Conservation (phyloP, 2,797 vertebrate genomes). For the Gallinago stenura region DNA sequence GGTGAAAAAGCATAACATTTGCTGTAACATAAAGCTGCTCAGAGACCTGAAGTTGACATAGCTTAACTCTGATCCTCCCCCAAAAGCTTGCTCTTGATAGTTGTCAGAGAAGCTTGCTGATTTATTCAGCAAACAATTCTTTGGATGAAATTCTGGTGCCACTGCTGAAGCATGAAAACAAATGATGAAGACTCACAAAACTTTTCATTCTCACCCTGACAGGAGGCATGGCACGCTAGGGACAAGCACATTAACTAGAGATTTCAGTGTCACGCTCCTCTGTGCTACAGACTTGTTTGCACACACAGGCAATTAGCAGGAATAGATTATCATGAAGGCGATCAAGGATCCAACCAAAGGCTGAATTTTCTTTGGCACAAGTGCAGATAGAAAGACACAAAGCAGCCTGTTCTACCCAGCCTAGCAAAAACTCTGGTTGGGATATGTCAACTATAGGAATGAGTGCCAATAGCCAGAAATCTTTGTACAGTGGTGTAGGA, state of each 20-base stretch:
- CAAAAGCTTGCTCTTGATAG: not conserved
- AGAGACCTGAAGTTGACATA: not conserved
- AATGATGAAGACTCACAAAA: not conserved
- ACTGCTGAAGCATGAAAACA: not conserved
- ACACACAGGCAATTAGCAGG: not conserved
- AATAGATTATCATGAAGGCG: not conserved
- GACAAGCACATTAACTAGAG: not conserved
- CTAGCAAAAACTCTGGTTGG: not conserved
- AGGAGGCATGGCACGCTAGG: rapidly evolving
- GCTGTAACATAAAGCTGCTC: not conserved
- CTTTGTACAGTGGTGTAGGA: not conserved
- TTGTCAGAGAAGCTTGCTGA: not conserved
- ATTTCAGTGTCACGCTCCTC: not conserved
- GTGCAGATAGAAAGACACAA: not conserved
- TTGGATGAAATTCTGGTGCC: not conserved
- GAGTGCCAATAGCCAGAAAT: not conserved
- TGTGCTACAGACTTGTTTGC: not conserved
- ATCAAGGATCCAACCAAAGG: not conserved
- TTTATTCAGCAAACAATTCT: not conserved
- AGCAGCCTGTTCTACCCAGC: not conserved
- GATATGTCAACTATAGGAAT: not conserved
- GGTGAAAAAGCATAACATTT: not conserved
- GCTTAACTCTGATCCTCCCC: not conserved
- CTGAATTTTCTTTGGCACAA: not conserved
- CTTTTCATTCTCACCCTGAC: not conserved